Conservation (phyloP, 2,888 invertebrate species). For the Stegophylla sp. region DNA sequence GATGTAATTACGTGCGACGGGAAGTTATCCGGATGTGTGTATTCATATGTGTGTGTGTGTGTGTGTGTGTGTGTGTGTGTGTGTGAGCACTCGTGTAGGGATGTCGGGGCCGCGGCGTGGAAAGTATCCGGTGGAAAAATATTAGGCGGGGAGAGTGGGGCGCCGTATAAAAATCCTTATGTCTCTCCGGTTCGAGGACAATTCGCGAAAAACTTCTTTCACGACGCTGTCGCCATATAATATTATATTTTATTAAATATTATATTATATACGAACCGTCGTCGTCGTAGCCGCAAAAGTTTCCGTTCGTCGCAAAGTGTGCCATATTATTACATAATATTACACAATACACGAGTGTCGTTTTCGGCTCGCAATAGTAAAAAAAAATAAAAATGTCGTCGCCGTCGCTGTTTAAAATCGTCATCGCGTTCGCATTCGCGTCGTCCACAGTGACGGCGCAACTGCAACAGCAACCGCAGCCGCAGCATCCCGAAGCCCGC, state of each 20-base stretch:
- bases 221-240: background rate
- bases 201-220: slow-evolving; percentile 35
- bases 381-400: too few species aligned
- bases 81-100: slow-evolving; percentile 1
- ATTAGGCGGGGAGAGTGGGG: slow-evolving; percentile 32
- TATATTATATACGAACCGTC: background rate
- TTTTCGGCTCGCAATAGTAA: too few species aligned
- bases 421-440: background rate
- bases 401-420: background rate
- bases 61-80: background rate
- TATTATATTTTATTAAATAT: background rate
- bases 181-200: background rate
- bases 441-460: background rate
- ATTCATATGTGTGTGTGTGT: background rate
- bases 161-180: slow-evolving; percentile 38
- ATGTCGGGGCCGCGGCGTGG: slow-evolving; percentile 7
- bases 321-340: too few species aligned
- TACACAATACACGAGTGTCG: too few species aligned
- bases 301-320: background rate
- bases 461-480: background rate
- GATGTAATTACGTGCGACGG: slow-evolving; percentile 17
- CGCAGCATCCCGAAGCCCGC: slow-evolving; percentile 4
- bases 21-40: slow-evolving; percentile 36
- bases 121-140: background rate
- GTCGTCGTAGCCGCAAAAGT: background rate